Base-by-base conservation (phyloP, 2,888 invertebrate genomes). In the Noctua comes region DNA sequence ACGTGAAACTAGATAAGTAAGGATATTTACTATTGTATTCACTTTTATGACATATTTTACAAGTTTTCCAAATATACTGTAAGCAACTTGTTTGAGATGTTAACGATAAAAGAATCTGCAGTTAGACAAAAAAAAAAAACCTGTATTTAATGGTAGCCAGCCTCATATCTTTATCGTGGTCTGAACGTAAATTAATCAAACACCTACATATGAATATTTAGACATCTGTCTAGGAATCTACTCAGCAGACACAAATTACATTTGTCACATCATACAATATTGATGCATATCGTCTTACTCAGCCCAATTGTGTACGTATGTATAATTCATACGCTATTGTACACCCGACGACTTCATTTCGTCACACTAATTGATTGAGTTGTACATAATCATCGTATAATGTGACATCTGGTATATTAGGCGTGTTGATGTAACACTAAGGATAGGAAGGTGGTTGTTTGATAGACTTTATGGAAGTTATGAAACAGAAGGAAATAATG, bases 321-420 rank as follows among this genome's bases (percentile, higher is more conserved):
- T 79, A 85, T 75, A 77, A 85, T 85, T 84, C 79, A 85, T 54
- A 83, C 54, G 24, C 54, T 43, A 75, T 71, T 85, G 83, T 83
- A 77, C 59, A 40, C 27, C 59, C 21, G 18, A 71, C 27, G 68
- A 80, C 77, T 77, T 82, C 66, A 84, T 82, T 77, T 70, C 71
- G 46, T 72, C 68, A 65, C 73, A 43, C 59, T 84, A 84, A 84
- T 84, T 83, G 73, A 86, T 86, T 74, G 65, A 72, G 68, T 77
- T 71, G 27, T 72, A 65, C 43, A 64, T 70, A 71, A 74, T 80
- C 51, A 62, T 71, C 48, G 54, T 71, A 48, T 62, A 27, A 69
- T 84, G 24, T 84, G 62, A 46, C 68, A 68, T 66, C n/a, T 78
- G 36, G 21, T 80, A 21, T 76, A 62, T 64, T 40, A 51, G 13